Evolutionary conservation across 1,140 invertebrate species (phyloP).

Genomic region (Anastrepha obliqua): DNA sequence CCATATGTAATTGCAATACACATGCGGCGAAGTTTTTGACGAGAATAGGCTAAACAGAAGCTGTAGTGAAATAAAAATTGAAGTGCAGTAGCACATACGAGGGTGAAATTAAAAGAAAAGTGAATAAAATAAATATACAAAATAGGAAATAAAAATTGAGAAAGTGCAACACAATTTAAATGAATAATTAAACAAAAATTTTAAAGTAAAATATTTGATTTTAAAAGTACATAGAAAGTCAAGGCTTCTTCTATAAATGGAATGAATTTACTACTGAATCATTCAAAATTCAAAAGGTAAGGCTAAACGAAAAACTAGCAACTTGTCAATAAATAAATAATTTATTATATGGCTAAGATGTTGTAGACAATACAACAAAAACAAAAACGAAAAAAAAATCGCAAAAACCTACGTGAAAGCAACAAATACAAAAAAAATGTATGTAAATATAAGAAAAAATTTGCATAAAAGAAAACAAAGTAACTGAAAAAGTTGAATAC

Average conservation of each 20-base stretch:
- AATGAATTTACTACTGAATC: background rate
- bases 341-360: background rate
- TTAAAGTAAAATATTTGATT: too few relatives aligned
- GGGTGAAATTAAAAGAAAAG: background rate
- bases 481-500: background rate
- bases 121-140: background rate
- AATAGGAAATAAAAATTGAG: background rate
- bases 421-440: background rate
- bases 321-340: background rate
- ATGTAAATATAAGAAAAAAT: background rate
- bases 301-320: background rate
- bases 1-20: constrained; percentile 52
- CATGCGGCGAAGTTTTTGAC: constrained; percentile 18
- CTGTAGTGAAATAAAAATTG: background rate
- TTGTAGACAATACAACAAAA: background rate
- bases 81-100: background rate
- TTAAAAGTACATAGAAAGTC: background rate
- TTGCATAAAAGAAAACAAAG: constrained; percentile 74
- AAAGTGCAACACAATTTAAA: background rate
- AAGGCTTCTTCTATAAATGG: background rate
- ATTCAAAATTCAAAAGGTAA: constrained; percentile 6
- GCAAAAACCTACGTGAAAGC: background rate
- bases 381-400: background rate
- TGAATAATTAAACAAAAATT: background rate
- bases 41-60: constrained; percentile 11